Evolutionary conservation across 2,888 invertebrate genomes (phyloP), one percentile per base, ranked within the genome.

Genomic region (Oscheius onirici): DNA sequence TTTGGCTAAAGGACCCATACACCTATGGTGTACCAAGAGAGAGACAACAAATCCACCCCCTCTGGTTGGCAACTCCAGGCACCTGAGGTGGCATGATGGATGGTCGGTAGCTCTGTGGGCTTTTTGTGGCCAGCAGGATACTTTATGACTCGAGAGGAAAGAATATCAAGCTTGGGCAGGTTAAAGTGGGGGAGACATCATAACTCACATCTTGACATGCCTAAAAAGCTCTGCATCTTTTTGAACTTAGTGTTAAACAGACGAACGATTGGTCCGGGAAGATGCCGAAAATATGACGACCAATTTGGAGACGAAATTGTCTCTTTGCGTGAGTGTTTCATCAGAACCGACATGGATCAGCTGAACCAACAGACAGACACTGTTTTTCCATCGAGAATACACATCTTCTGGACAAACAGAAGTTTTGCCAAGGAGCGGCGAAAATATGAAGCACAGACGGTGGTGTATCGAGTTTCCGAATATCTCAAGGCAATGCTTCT

Each of bases 401-500:
- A 46, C 15, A 3, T 46, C n/a, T 46, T 46, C n/a, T 20, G 46
- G 15, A 46, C 15, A 20, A 15, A 43, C 41, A 58, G 11, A 43
- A 43, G 22, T 41, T 41, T 17, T 41, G 3, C 15, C 41, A 49
- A 26, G 49, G 63, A 63, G 15, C 34, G 49, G 49, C 49, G 49
- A 63, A 49, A 63, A 63, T 63, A 63, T 63, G 63, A 63, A 49
- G 58, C 28, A 57, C 34, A 34, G 34, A 34, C 34, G 34, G 63
- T 46, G 63, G 46, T 49, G 63, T 63, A 63, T 63, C 63, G 63
- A 63, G 63, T 49, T 63, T 63, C 44, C 43, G 44, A 60, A 60
- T 60, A 60, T 60, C 63, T 49, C 34, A 63, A 34, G 63, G 28
- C 49, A 63, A 63, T 63, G 63, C 49, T 63, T 63, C 63, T 63